Conservation (phyloP, 2,113 vertebrate genomes). For the Hydrolagus affinis region DNA sequence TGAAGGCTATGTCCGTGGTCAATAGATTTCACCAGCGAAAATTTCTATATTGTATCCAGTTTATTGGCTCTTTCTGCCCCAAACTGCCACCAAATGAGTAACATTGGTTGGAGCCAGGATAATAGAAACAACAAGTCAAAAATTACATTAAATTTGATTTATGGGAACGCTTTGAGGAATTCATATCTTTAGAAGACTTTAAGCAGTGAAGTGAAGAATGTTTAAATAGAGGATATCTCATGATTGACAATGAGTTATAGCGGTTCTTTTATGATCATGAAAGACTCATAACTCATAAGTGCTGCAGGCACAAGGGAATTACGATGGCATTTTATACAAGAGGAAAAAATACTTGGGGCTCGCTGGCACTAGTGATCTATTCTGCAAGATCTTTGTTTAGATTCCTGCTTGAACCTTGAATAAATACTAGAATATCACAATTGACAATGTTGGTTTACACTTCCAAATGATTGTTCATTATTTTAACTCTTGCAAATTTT, state of each 20-base stretch:
- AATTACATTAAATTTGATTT: conserved; percentile 22
- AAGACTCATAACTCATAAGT: conserved; percentile 21
- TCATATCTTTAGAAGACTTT: conserved; percentile 3
- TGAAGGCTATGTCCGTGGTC: background rate
- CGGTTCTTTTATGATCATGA: conserved; percentile 15
- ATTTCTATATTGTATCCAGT: background rate
- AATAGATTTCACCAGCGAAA: background rate
- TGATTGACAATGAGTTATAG: conserved; percentile 15
- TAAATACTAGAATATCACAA: background rate
- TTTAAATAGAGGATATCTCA: conserved; percentile 10
- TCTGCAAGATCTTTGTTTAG: background rate
- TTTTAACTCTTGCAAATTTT: background rate
- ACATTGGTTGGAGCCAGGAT: background rate
- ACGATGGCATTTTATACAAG: conserved; percentile 4
- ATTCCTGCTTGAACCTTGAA: background rate
- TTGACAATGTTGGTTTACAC: background rate
- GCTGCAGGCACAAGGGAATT: background rate
- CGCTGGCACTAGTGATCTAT: background rate
- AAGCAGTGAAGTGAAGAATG: conserved; percentile 19
- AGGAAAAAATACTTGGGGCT: background rate
- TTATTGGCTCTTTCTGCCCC: background rate
- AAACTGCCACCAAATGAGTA: background rate
- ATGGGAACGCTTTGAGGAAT: conserved; percentile 13
- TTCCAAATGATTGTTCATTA: background rate
- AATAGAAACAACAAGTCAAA: background rate